Evolutionary conservation across 2,113 vertebrate species (phyloP).

Genomic region (Oenanthe oenanthe): DNA sequence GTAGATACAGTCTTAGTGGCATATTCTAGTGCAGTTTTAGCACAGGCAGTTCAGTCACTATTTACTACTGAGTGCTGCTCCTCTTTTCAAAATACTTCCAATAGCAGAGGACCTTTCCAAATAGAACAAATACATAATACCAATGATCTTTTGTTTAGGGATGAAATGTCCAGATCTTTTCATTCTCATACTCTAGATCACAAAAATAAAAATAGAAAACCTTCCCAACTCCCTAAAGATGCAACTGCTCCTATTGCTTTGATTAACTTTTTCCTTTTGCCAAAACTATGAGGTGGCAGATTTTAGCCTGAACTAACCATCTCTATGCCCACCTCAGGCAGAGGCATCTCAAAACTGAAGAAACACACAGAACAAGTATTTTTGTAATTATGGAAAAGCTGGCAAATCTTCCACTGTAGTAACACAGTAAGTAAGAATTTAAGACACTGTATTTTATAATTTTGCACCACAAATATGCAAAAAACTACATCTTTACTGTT

Average conservation of each 20-base stretch:
- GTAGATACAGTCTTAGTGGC: background rate
- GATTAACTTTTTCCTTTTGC: background rate
- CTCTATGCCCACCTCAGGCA: background rate
- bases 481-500: slow-evolving; percentile 24
- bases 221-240: background rate
- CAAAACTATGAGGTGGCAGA: background rate
- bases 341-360: slow-evolving; percentile 32
- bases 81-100: background rate
- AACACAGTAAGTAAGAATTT: slow-evolving; percentile 14
- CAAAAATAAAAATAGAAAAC: slow-evolving; percentile 21
- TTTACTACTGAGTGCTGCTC: background rate
- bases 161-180: background rate
- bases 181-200: background rate
- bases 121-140: background rate
- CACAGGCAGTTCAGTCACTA: background rate
- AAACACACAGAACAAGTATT: background rate
- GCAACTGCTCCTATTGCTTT: background rate
- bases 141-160: background rate
- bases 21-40: background rate
- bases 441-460: slow-evolving; percentile 38
- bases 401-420: slow-evolving; percentile 41
- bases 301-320: slow-evolving; percentile 7
- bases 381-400: slow-evolving; percentile 21
- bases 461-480: slow-evolving; percentile 4
- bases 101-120: background rate